Percentiles rank a stretch among this genome's conserved stretches.
Conservation (phyloP, 1,140 invertebrate genomes). For the Oscheius sp. region DNA sequence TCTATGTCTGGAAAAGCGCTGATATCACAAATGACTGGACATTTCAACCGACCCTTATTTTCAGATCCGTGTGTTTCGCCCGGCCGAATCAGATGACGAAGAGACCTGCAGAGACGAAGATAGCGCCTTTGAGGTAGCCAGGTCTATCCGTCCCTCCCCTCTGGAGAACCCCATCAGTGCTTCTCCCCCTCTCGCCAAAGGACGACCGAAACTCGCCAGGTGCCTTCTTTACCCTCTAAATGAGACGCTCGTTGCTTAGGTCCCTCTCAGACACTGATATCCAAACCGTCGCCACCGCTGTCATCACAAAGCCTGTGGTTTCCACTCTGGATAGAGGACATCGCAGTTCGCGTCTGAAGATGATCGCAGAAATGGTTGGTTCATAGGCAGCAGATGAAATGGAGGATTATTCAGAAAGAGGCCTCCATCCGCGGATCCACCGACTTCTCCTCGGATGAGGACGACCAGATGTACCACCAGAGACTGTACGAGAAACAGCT, state of each 20-base stretch:
- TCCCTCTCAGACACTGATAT: not conserved
- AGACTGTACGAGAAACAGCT: slow-evolving; percentile 15
- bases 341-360: not conserved
- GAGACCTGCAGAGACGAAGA: not conserved
- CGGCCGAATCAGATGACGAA: not conserved
- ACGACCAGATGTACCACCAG: not conserved
- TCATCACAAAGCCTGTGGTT: not conserved
- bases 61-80: not conserved
- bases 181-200: not conserved
- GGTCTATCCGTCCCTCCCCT: not conserved
- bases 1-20: not conserved
- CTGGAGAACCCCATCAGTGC: not conserved
- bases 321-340: not conserved
- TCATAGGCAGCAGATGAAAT: not conserved
- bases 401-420: no score
- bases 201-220: no score
- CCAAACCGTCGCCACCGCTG: not conserved
- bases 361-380: not conserved
- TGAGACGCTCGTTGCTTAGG: no score
- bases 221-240: no score
- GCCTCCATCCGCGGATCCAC: no score
- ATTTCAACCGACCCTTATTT: no score
- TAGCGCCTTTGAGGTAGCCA: not conserved
- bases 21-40: not conserved
- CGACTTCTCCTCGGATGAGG: not conserved